A percentile compares a stretch with the other conserved stretches of the same genome.
These are phyloP conservation scores for Zaprionus africanus DNA, from an alignment of 1,140 invertebrate genomes.

Conservation along the genomic window DNA sequence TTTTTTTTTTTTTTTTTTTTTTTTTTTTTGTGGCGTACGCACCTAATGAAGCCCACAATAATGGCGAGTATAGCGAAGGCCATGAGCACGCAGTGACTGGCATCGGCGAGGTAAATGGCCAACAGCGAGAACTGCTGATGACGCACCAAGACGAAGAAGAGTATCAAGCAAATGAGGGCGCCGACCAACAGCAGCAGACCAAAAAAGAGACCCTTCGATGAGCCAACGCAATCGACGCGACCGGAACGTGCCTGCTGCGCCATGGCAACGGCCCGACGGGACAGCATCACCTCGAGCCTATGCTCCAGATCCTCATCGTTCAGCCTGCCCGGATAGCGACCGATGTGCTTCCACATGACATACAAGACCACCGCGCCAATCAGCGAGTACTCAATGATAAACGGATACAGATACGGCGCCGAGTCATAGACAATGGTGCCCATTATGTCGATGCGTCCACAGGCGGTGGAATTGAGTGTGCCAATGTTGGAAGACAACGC, in stretches of 20 bases:
- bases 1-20: no score
- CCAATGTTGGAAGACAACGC: slow-evolving; percentile 87
- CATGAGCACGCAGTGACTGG: slow-evolving; percentile 95
- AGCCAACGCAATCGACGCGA: slow-evolving; percentile 95
- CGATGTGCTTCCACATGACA: slow-evolving; percentile 98
- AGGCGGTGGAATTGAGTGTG: slow-evolving; percentile 86
- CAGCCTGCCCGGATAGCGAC: slow-evolving; percentile 91
- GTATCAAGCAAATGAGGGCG: slow-evolving; percentile 95
- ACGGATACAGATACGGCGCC: slow-evolving; percentile 96
- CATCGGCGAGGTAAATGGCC: slow-evolving; percentile 95
- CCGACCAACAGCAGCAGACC: slow-evolving; percentile 94
- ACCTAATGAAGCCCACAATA: slow-evolving; percentile 94
- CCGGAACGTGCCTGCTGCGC: slow-evolving; percentile 92
- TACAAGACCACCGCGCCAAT: slow-evolving; percentile 98
- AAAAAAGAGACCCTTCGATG: slow-evolving; percentile 97
- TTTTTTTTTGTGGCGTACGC: slow-evolving; percentile 68
- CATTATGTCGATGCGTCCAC: slow-evolving; percentile 95
- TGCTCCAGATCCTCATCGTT: slow-evolving; percentile 94
- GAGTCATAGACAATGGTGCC: slow-evolving; percentile 95
- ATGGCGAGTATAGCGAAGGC: slow-evolving; percentile 94
- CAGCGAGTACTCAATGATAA: slow-evolving; percentile 98
- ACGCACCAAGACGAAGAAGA: slow-evolving; percentile 96
- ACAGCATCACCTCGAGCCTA: slow-evolving; percentile 92
- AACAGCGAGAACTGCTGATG: slow-evolving; percentile 91
- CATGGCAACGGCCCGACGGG: slow-evolving; percentile 91